Base-by-base conservation (phyloP, 2,797 vertebrate genomes). In the Merluccius polli region DNA sequence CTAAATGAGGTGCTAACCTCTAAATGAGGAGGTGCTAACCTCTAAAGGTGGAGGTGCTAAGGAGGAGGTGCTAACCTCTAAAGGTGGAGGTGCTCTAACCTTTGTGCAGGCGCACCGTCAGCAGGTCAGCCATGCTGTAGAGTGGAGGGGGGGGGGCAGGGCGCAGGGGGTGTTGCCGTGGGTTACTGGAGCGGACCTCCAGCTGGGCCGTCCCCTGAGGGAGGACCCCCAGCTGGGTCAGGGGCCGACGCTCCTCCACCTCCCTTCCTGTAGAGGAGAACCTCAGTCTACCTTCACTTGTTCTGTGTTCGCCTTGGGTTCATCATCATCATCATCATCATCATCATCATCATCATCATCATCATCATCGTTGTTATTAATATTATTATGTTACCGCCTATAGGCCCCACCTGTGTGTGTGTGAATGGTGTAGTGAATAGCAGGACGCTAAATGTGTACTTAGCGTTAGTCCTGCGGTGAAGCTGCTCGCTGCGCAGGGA, bases 81-180 rank as follows among this genome's bases (percentile, higher is more conserved):
- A 21, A 73, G n/a, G 30, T 10, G 36, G n/a, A 29, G 15, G 9
- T 0, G 35, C 30, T 12, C 48, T 4, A 24, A 96, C 97, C 94
- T 82, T 79, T 94, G 78, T 94, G 92, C 24, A 98, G 83, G 81
- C 78, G 90, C 72, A 98, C 95, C 2, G 92, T 95, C 90, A 98
- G 90, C 76, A 95, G 89, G 76, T 95, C 93, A 8, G 94, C 92
- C 93, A 95, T 94, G 85, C 41, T 84, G 84, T 92, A 93, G 8
- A 86, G 91, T 74, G 93, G 84, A 1, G 93, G 89, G 31, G 85
- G 86, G 8, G 83, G 87, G 35, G 92, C 13, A 6, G 89, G 91
- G 81, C 89, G 92, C 29, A 95, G 83, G n/a, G 92, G 92, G 89
- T 93, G 92, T 30, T 3, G 9, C 71, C 85, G 81, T 4, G 91